phyloP scores from a whole-genome alignment of 2,888 invertebrate genomes.

The Heterodera filipjevi region DNA sequence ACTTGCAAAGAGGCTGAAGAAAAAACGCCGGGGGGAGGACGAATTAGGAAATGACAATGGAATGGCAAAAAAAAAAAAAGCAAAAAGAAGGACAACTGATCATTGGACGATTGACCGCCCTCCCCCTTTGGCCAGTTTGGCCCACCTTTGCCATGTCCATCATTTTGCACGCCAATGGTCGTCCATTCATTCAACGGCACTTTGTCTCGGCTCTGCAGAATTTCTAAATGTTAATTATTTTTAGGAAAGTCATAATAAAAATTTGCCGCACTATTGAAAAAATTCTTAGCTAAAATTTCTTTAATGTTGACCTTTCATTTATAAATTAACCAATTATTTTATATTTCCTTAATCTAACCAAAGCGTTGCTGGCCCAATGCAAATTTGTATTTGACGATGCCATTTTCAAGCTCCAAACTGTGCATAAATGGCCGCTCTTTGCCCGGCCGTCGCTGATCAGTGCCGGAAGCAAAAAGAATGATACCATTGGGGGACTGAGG shows the following conservation, averaged over 20 bases:
- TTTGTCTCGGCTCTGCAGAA: neutral
- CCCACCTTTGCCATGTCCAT: constrained; percentile 18
- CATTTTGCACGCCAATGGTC: constrained; percentile 14
- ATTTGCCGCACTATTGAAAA: no score
- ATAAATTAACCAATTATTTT: no score
- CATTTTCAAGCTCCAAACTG: constrained; percentile 19
- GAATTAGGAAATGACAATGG: neutral
- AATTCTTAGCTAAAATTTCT: no score
- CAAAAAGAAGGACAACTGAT: neutral
- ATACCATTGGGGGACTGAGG: constrained; percentile 22
- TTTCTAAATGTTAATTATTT: no score
- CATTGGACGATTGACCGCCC: neutral
- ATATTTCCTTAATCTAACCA: no score
- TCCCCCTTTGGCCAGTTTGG: neutral
- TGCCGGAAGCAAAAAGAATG: constrained; percentile 7
- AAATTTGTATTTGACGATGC: constrained; percentile 19
- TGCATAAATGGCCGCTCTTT: constrained; percentile 4
- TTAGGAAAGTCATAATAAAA: no score
- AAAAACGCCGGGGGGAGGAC: neutral
- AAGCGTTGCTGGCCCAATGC: neutral
- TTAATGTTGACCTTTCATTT: no score
- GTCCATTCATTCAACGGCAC: constrained; percentile 9
- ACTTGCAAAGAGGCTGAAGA: constrained; percentile 11
- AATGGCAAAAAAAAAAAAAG: neutral
- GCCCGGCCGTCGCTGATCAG: neutral